phyloP scores from a whole-genome alignment of 1,140 invertebrate genomes.

The Drosophila sp. region DNA sequence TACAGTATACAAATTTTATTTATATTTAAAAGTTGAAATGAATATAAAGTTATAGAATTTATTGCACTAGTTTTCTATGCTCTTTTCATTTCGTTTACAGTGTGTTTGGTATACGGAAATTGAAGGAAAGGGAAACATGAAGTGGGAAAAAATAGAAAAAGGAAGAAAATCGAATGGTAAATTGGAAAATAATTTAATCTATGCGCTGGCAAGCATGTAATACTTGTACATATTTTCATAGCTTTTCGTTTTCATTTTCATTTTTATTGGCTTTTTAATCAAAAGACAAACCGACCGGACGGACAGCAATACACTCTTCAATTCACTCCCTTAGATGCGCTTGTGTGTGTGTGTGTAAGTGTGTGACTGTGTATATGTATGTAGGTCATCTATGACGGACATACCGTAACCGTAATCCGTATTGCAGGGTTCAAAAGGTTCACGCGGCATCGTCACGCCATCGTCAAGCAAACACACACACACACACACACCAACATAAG shows the following conservation, averaged over 20 bases:
- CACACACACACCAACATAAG: slow-evolving; percentile 13
- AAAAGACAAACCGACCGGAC: slow-evolving; percentile 51
- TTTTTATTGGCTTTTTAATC: slow-evolving; percentile 71
- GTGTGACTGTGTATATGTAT: slow-evolving; percentile 42
- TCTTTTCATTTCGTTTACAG: neutral
- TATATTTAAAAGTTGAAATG: too few species aligned
- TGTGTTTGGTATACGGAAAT: neutral
- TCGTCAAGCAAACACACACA: slow-evolving; percentile 29
- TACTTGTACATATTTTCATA: slow-evolving; percentile 40
- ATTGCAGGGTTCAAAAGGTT: slow-evolving; percentile 59
- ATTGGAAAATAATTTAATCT: slow-evolving; percentile 70
- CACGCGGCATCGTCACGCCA: slow-evolving; percentile 57
- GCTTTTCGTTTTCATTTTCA: slow-evolving; percentile 27
- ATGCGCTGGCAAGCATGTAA: slow-evolving; percentile 32
- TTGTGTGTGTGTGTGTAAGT: slow-evolving; percentile 21
- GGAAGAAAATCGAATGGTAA: slow-evolving; percentile 29
- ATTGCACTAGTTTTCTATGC: neutral
- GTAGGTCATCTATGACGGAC: slow-evolving; percentile 68
- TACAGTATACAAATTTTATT: too few species aligned
- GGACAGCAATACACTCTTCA: slow-evolving; percentile 15
- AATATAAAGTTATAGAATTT: neutral
- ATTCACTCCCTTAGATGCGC: neutral
- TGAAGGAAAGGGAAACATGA: neutral
- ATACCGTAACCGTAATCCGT: slow-evolving; percentile 52
- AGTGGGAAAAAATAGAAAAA: neutral